Percentiles rank a stretch among this genome's conserved stretches.
phyloP scores from a whole-genome alignment of 2,888 invertebrate genomes.

The Coelogynopora nodosa region DNA sequence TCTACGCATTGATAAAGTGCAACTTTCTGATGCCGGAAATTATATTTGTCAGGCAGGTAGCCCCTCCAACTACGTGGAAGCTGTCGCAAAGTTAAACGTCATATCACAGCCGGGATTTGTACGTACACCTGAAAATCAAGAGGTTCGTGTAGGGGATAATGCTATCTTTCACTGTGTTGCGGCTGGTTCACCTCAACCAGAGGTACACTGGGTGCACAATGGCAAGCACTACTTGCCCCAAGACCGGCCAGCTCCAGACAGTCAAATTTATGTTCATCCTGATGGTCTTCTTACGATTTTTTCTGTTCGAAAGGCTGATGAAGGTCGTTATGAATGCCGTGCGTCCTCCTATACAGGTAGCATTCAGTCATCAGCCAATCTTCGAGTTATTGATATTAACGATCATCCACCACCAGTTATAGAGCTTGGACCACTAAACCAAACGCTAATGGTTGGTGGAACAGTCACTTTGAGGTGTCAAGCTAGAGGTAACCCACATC shows the following conservation, averaged over 20 bases:
- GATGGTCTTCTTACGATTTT: slow-evolving; percentile 37
- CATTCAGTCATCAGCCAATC: slow-evolving; percentile 43
- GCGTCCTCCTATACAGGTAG: slow-evolving; percentile 40
- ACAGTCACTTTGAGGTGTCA: slow-evolving; percentile 38
- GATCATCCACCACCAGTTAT: slow-evolving; percentile 35
- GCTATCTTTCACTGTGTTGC: slow-evolving; percentile 37
- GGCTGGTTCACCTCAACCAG: slow-evolving; percentile 37
- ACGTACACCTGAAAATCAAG: slow-evolving; percentile 39
- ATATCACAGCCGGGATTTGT: slow-evolving; percentile 35
- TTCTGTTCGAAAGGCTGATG: slow-evolving; percentile 43
- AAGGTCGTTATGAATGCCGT: slow-evolving; percentile 41
- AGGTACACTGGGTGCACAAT: slow-evolving; percentile 35
- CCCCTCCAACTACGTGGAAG: slow-evolving; percentile 34
- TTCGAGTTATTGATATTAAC: slow-evolving; percentile 35
- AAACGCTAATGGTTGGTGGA: slow-evolving; percentile 11
- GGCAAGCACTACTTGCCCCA: slow-evolving; percentile 34
- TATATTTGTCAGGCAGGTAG: slow-evolving; percentile 40
- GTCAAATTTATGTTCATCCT: slow-evolving; percentile 24
- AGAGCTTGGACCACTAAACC: slow-evolving; percentile 40
- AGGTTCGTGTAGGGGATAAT: slow-evolving; percentile 33
- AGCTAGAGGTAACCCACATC: background rate
- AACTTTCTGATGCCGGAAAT: slow-evolving; percentile 38
- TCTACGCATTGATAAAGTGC: slow-evolving; percentile 39
- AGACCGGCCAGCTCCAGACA: background rate
- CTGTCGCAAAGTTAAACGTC: slow-evolving; percentile 26